Evolutionary conservation across 2,113 vertebrate species (phyloP).

Genomic region (Gnathonemus longibarbis): DNA sequence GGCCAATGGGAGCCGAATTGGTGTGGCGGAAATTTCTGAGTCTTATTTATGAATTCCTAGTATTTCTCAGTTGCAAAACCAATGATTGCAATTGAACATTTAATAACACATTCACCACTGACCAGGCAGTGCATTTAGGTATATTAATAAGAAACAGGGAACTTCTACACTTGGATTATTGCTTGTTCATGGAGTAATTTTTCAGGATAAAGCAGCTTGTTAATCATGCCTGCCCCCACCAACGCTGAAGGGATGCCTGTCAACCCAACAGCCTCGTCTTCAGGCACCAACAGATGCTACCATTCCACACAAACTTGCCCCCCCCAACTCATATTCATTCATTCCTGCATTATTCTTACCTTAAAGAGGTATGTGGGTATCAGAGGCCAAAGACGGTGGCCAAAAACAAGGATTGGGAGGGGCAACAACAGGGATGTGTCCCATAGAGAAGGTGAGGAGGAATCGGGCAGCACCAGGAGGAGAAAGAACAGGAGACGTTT

Average conservation of each 20-base stretch:
- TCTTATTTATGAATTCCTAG: slow-evolving; percentile 46
- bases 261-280: background rate
- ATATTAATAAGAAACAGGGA: slow-evolving; percentile 7
- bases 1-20: slow-evolving; percentile 26
- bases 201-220: background rate
- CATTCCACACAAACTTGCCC: background rate
- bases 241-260: background rate
- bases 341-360: slow-evolving; percentile 1
- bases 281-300: background rate
- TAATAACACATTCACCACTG: slow-evolving; percentile 4
- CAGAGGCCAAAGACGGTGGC: slow-evolving; percentile 5
- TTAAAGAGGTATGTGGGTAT: background rate
- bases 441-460: background rate
- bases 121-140: background rate
- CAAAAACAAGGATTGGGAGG: background rate
- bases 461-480: background rate
- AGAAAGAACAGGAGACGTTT: background rate
- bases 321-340: background rate
- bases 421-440: background rate
- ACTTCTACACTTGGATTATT: background rate
- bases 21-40: slow-evolving; percentile 13
- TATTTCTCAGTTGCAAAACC: background rate
- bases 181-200: slow-evolving; percentile 19
- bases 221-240: background rate
- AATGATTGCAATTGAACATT: slow-evolving; percentile 26